These are phyloP conservation scores for Seriola dumerili DNA, from an alignment of 2,113 vertebrate species.

Conservation along the genomic window DNA sequence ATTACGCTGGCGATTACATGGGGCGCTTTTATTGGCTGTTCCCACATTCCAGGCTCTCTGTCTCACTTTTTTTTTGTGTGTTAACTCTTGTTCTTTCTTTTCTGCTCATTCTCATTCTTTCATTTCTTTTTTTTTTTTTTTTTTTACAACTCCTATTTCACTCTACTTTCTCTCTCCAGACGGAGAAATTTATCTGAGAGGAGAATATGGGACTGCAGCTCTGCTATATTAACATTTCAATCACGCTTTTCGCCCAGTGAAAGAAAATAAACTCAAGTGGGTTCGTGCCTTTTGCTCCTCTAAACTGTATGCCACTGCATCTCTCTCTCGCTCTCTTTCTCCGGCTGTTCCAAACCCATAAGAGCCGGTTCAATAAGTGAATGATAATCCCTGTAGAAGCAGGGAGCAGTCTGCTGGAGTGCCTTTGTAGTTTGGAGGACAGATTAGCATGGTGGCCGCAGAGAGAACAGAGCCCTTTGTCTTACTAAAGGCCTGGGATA, in stretches of 20 bases:
- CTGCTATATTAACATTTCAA: slow-evolving; percentile 81
- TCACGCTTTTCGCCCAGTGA: slow-evolving; percentile 68
- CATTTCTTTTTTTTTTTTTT: not conserved
- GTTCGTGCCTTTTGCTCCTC: slow-evolving; percentile 71
- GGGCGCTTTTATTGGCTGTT: slow-evolving; percentile 73
- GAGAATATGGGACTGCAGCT: slow-evolving; percentile 54
- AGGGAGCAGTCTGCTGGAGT: slow-evolving; percentile 62
- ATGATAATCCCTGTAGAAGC: slow-evolving; percentile 80
- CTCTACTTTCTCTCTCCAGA: slow-evolving; percentile 43
- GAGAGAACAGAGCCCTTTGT: slow-evolving; percentile 79
- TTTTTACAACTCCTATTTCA: slow-evolving; percentile 43
- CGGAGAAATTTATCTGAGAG: slow-evolving; percentile 60
- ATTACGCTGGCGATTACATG: slow-evolving; percentile 78
- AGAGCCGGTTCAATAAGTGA: slow-evolving; percentile 76
- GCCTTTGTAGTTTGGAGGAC: slow-evolving; percentile 78
- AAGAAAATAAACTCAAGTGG: slow-evolving; percentile 77
- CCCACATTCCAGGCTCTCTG: slow-evolving; percentile 75
- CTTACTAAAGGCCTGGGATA: slow-evolving; percentile 74
- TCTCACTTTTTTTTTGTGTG: slow-evolving; percentile 28
- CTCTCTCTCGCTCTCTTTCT: slow-evolving; percentile 45
- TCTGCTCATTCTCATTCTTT: slow-evolving; percentile 50
- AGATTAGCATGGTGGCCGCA: slow-evolving; percentile 75
- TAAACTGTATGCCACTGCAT: slow-evolving; percentile 72
- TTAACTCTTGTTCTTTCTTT: slow-evolving; percentile 52
- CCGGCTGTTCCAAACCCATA: slow-evolving; percentile 48